Percentiles rank a stretch among this genome's conserved stretches.
Evolutionary conservation across 2,113 vertebrate genomes (phyloP).

Genomic region (Nymphicus hollandicus): DNA sequence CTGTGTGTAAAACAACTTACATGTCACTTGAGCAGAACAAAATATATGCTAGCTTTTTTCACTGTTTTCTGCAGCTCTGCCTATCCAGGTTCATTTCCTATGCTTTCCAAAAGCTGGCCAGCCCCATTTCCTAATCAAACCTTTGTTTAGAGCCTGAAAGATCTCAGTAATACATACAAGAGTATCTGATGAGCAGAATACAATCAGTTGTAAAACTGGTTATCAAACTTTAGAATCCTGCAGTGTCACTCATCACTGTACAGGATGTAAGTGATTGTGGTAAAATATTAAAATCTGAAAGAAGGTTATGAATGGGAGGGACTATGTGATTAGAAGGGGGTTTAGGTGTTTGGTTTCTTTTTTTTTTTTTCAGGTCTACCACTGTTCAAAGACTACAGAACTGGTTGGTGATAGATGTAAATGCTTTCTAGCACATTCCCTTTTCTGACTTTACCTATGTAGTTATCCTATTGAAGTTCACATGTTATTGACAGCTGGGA

Average conservation of each 20-base stretch:
- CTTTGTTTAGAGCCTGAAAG: background rate
- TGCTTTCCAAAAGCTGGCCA: background rate
- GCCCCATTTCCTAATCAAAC: background rate
- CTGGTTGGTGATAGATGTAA: background rate
- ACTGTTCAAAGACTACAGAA: background rate
- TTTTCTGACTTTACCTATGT: background rate
- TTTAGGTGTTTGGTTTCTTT: background rate
- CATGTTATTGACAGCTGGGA: background rate
- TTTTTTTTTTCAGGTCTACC: rapidly evolving
- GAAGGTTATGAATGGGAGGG: background rate
- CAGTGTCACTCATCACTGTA: background rate
- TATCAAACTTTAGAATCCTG: background rate
- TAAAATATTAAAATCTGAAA: background rate
- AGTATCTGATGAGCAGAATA: background rate
- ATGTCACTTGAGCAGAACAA: background rate
- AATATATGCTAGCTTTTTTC: background rate
- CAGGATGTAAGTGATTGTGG: background rate
- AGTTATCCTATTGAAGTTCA: background rate
- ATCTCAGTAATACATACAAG: background rate
- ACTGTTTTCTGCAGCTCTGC: background rate
- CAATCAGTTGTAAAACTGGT: background rate
- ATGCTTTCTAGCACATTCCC: background rate
- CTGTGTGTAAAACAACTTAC: background rate
- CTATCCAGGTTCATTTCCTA: background rate
- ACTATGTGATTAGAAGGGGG: rapidly evolving